phyloP scores from a whole-genome alignment of 2,113 vertebrate genomes.

The Martes martes region DNA sequence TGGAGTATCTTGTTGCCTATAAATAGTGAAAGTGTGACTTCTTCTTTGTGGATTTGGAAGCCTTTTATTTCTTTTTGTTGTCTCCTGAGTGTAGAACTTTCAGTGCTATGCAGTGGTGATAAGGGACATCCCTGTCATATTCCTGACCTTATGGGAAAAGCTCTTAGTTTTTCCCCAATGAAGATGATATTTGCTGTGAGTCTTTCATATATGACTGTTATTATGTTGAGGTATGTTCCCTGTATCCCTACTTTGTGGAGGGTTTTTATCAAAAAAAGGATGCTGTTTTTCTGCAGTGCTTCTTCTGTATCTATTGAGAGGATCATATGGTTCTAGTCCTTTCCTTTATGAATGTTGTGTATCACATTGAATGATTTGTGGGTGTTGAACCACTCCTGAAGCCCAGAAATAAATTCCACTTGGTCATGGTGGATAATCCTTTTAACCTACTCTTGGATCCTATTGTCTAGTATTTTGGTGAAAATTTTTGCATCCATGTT shows the following conservation, averaged over 20 bases:
- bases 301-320: neutral
- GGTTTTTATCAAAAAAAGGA: neutral
- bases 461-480: no score
- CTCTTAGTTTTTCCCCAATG: neutral
- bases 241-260: neutral
- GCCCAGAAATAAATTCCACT: no score
- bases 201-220: neutral
- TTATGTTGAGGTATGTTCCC: neutral
- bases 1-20: neutral
- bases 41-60: neutral
- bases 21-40: neutral
- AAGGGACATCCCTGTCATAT: neutral
- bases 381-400: neutral
- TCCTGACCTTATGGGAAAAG: neutral
- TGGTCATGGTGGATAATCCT: no score
- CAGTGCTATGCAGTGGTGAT: neutral
- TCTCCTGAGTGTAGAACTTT: neutral
- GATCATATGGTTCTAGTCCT: neutral
- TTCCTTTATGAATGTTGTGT: neutral
- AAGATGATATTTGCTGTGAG: neutral
- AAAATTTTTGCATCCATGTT: no score
- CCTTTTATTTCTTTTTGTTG: neutral
- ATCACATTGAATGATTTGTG: neutral
- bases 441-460: no score
- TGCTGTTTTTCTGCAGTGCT: neutral